phyloP scores from a whole-genome alignment of 1,140 invertebrate genomes.

The Chionoecetes opilio region DNA sequence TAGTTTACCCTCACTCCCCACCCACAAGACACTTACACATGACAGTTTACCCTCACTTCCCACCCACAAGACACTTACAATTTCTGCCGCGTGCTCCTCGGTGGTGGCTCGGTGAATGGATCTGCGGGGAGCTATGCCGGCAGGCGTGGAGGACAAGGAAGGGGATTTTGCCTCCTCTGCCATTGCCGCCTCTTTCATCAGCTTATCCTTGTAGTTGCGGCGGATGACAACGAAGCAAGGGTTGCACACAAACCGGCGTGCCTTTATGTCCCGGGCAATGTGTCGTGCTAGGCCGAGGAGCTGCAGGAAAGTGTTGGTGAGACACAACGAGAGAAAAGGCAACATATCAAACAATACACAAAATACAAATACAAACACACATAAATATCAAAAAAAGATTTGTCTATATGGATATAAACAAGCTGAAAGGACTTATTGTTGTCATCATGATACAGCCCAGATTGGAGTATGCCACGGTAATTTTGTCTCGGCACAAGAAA shows the following conservation, averaged over 20 bases:
- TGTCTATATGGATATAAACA: too few relatives aligned
- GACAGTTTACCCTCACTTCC: background rate
- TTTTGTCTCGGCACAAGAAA: too few relatives aligned
- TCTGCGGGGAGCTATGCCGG: background rate
- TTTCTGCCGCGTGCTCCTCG: constrained; percentile 73
- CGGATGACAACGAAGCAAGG: constrained; percentile 68
- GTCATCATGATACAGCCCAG: too few relatives aligned
- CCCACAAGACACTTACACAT: background rate
- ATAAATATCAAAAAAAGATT: too few relatives aligned
- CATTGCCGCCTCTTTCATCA: constrained; percentile 63
- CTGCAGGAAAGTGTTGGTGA: constrained; percentile 40
- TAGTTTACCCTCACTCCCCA: too few relatives aligned
- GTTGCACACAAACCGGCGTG: constrained; percentile 64
- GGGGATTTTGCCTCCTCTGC: background rate
- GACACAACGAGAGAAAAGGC: too few relatives aligned
- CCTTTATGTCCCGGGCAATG: constrained; percentile 63
- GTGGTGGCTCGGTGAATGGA: constrained; percentile 71
- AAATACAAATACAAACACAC: too few relatives aligned
- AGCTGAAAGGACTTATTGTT: too few relatives aligned
- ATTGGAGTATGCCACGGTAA: too few relatives aligned
- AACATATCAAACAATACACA: too few relatives aligned
- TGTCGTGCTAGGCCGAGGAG: constrained; percentile 61
- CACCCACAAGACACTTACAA: constrained; percentile 48
- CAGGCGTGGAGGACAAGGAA: background rate
- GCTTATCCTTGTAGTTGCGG: constrained; percentile 74